Base-by-base conservation (phyloP, 2,888 invertebrate species). In the Mimas tiliae region DNA sequence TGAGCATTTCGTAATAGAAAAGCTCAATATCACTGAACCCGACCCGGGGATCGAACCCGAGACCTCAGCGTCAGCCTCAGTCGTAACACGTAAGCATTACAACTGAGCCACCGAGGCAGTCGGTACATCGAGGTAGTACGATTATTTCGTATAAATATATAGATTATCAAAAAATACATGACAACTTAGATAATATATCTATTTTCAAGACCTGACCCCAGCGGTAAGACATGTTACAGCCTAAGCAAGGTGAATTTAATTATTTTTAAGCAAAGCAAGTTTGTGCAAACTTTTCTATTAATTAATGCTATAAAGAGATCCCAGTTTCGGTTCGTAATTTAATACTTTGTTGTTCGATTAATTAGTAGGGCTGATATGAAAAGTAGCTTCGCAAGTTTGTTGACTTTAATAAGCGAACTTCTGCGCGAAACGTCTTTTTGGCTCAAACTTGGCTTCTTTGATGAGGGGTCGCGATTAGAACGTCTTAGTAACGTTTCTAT, bases 351-450 rank as follows among this genome's bases (percentile, higher is more conserved):
- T 87, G 84, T 89, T 86, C 81, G 83, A 85, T 89, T 86, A 91
- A 93, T 92, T 91, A 91, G 89, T 82, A 85, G 82, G 85, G 82
- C 80, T 87, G 83, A 88, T 90, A 89, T 90, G 89, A 86, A 87
- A 85, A 85, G 89, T 86, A 87, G 82, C 84, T 84, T 77, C 58
- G 38, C 70, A 76, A 81, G 80, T 80, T 88, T 86, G 83, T 83
- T 84, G 80, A 78, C 81, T 82, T 87, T 91, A 91, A 91, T 92
- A 91, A 90, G 88, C 75, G 80, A 91, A 92, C 83, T 92, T 91
- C 70, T 71, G 74, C 76, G 81, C 81, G 84, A 83, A 83, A 86
- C 87, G 89, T 89, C 91, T 90, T 91, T 90, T 87, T 85, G 86
- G 87, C 80, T 82, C 71, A 85, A 90, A 85, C 83, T 88, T 84